Conservation (phyloP, 2,888 invertebrate species). For the Syritta pipiens region DNA sequence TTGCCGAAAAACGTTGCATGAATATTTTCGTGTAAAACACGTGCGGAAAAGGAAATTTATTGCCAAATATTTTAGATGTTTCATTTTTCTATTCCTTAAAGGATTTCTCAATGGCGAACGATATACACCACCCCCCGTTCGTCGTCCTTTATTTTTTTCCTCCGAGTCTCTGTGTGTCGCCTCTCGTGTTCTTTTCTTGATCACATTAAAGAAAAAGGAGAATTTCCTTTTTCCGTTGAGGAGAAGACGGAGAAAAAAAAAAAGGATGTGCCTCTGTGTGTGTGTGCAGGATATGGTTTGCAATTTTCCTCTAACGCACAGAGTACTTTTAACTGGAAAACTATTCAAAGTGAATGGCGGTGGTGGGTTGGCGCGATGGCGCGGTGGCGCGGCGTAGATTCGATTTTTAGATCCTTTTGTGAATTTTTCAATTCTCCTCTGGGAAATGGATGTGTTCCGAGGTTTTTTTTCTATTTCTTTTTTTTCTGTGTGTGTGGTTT, state of each 20-base stretch:
- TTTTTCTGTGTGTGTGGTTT: no score
- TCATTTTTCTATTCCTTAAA: constrained; percentile 54
- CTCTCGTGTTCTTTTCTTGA: no score
- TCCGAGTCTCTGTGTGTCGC: no score
- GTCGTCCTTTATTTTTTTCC: no score
- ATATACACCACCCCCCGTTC: no score
- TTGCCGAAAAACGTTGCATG: constrained; percentile 76
- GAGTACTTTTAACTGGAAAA: constrained; percentile 42
- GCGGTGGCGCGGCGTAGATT: neutral
- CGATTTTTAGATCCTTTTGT: constrained; percentile 44
- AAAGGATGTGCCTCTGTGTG: neutral
- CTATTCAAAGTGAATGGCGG: constrained; percentile 14
- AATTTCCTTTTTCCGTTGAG: neutral
- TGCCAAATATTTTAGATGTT: constrained; percentile 67
- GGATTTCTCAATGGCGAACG: constrained; percentile 19
- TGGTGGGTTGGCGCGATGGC: neutral
- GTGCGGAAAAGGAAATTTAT: constrained; percentile 67
- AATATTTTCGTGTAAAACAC: constrained; percentile 74
- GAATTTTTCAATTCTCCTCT: constrained; percentile 15
- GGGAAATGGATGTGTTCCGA: constrained; percentile 1
- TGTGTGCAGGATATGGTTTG: constrained; percentile 4
- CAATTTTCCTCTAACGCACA: constrained; percentile 15
- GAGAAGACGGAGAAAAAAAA: neutral
- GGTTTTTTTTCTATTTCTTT: neutral
- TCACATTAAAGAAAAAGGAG: constrained; percentile 26